phyloP scores from a whole-genome alignment of 2,797 vertebrate genomes.

The Dermochelys coriacea region DNA sequence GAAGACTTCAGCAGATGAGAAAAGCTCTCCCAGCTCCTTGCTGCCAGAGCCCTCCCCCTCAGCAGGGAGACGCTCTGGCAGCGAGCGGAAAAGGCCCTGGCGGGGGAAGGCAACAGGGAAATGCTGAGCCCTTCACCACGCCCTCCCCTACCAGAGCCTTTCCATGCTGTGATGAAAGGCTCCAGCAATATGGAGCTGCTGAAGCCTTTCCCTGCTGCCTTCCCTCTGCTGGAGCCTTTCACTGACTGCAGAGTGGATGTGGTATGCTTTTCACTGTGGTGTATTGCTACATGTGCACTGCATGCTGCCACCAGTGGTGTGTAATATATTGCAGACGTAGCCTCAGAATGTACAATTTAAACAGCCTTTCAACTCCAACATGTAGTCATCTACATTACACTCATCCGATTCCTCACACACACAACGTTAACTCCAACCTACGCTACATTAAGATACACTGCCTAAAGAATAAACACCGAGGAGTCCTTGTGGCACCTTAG shows the following conservation, averaged over 20 bases:
- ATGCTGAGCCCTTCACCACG: no score
- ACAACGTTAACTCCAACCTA: not conserved
- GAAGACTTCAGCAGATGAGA: no score
- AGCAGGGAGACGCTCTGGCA: no score
- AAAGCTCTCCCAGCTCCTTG: no score
- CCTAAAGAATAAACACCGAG: not conserved
- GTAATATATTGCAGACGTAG: not conserved
- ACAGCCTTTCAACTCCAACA: not conserved
- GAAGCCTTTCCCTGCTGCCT: not conserved
- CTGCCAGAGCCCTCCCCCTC: no score
- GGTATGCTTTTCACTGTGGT: not conserved
- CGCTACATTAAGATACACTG: not conserved
- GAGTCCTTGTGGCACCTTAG: no score
- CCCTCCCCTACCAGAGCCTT: no score
- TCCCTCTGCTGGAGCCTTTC: not conserved
- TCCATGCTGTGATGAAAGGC: no score
- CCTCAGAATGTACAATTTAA: not conserved
- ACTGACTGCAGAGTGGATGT: not conserved
- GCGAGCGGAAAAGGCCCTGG: no score
- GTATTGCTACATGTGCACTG: not conserved
- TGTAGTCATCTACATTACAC: not conserved
- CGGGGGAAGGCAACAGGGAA: no score
- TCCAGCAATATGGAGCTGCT: not conserved
- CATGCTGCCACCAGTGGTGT: not conserved
- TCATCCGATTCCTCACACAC: not conserved